These are phyloP conservation scores for Poecile atricapillus DNA, from an alignment of 2,113 vertebrate genomes.

Conservation along the genomic window DNA sequence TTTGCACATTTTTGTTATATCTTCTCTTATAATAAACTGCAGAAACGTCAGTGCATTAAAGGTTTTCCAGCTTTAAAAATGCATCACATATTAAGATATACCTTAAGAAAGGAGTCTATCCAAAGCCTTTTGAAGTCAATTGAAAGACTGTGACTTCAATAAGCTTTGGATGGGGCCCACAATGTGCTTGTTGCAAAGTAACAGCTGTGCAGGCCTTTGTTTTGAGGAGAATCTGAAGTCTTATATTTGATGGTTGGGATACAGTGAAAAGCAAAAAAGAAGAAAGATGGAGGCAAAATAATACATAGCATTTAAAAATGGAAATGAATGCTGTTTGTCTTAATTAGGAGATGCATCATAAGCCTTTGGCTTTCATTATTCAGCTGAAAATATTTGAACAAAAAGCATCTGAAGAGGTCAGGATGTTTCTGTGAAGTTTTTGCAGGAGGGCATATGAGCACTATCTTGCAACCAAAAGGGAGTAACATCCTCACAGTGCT, in stretches of 20 bases:
- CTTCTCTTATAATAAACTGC: not conserved
- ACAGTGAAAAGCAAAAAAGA: slow-evolving; percentile 31
- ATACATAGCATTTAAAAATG: slow-evolving; percentile 51
- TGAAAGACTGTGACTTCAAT: slow-evolving; percentile 59
- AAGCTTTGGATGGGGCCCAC: slow-evolving; percentile 53
- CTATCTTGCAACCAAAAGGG: not conserved
- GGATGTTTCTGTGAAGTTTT: slow-evolving; percentile 32
- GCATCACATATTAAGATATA: slow-evolving; percentile 54
- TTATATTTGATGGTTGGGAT: slow-evolving; percentile 46
- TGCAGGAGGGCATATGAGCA: slow-evolving; percentile 4
- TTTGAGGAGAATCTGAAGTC: slow-evolving; percentile 55
- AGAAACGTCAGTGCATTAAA: slow-evolving; percentile 14
- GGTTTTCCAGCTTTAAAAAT: slow-evolving; percentile 36
- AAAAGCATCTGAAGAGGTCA: slow-evolving; percentile 57
- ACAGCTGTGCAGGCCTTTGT: slow-evolving; percentile 64
- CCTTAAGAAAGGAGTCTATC: slow-evolving; percentile 21
- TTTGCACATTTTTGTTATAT: not conserved
- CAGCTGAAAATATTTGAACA: slow-evolving; percentile 37
- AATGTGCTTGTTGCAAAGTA: slow-evolving; percentile 52
- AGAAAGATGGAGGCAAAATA: slow-evolving; percentile 52
- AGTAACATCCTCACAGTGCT: not conserved
- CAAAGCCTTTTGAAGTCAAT: slow-evolving; percentile 48
- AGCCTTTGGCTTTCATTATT: slow-evolving; percentile 53
- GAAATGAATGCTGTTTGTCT: slow-evolving; percentile 51
- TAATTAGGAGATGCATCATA: slow-evolving; percentile 59